Base-by-base conservation (phyloP, 2,113 vertebrate species). In the Tylochromis polylepis region DNA sequence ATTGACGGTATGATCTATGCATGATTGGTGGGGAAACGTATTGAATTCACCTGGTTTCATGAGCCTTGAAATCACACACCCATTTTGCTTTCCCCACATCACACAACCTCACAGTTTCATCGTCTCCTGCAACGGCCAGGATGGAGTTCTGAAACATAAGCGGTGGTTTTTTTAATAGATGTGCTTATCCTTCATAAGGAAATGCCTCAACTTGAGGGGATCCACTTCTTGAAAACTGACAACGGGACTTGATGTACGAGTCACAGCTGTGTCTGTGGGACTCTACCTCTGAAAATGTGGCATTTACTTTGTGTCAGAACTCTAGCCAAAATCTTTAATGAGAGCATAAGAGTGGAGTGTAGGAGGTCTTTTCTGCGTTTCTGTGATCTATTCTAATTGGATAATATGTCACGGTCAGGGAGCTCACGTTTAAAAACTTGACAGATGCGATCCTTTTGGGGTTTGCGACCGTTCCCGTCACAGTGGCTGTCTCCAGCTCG, bases 41-140 rank as follows among this genome's bases (percentile, higher is more conserved):
- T 5, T 36, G 11, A 84, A 65, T 65, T 80, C 95, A 99, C 99
- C 99, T 99, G 93, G 97, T 99, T 92, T 98, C 97, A 86, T 99
- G 99, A 87, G 98, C 98, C 94, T 97, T 97, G 92, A 98, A 99
- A 94, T 98, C 97, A 94, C 97, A 98, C 18, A 99, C 78, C 77
- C 97, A 97, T 65, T 92, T 91, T 55, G 95, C 92, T 49, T 97
- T 97, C 22, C 90, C 92, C 31, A 96, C 94, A 83, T 97, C 96
- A 94, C 97, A 98, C 24, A 99, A 85, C 49, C 97, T 95, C 87
- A 99, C 94, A 0, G 92, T 84, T 87, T 99, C 98, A 89, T 99
- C 98, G 78, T 98, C 98, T 86, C 98, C 98, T 70, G 96, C 97
- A 55, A 99, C 86, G 3, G 96, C 97, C 80, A 99, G 91, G 55